A percentile compares a stretch with the other conserved stretches of the same genome.
phyloP scores from a whole-genome alignment of 92 coral and sea anemone species.

The Chrysogorgia sp. region DNA sequence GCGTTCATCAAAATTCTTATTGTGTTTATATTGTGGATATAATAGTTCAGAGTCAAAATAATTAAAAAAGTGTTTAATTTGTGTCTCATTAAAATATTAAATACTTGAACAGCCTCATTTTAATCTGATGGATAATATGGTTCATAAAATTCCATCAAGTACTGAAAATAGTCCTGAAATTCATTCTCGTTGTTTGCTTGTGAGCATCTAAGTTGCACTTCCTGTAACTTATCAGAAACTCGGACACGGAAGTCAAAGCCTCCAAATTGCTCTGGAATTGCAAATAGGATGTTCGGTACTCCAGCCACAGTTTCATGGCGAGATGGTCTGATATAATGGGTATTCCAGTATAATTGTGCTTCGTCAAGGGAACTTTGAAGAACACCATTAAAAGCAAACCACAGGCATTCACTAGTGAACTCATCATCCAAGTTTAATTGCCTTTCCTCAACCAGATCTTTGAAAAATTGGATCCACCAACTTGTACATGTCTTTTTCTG shows the following conservation, averaged over 20 bases:
- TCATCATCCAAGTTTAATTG: neutral
- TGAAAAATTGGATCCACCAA: too few species aligned
- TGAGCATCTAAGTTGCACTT: neutral
- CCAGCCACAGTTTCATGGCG: too few species aligned
- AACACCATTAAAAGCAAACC: slow-evolving; percentile 7
- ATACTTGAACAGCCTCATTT: neutral
- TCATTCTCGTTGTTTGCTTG: neutral
- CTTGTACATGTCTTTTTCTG: slow-evolving; percentile 2
- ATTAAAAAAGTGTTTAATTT: neutral
- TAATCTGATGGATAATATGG: slow-evolving; percentile 9
- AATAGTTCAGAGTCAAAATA: too few species aligned
- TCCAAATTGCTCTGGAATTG: slow-evolving; percentile 6
- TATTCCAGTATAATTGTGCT: slow-evolving; percentile 23
- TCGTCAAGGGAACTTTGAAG: slow-evolving; percentile 14
- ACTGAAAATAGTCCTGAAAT: neutral
- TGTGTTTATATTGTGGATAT: too few species aligned
- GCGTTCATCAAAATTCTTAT: too few species aligned
- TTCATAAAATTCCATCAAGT: slow-evolving; percentile 6
- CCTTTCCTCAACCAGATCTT: neutral
- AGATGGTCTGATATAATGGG: slow-evolving; percentile 28
- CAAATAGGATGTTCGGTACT: slow-evolving; percentile 1
- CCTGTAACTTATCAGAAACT: neutral
- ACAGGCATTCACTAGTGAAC: slow-evolving; percentile 21
- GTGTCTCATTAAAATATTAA: slow-evolving; percentile 9
- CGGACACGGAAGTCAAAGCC: neutral